Evolutionary conservation across 2,113 vertebrate genomes (phyloP), one percentile per base, ranked within the genome.

Genomic region (Sinocyclocheilus grahami): DNA sequence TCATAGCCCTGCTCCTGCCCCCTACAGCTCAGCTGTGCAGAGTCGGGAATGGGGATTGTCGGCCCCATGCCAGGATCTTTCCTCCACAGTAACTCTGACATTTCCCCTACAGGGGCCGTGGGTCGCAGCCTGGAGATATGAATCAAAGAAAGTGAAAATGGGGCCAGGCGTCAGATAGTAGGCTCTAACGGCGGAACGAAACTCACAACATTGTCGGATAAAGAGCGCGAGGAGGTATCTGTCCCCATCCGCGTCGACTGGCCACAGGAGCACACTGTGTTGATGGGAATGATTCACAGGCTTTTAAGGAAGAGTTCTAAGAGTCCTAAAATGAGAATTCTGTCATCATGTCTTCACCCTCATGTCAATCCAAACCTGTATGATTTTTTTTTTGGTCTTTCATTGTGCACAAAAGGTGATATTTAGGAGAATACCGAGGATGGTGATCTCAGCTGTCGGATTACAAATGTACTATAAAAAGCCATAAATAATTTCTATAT

Each of bases 101-200:
- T 94, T 93, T 92, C 91, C 91, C 87, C 88, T 72, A 58, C 76
- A 86, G 90, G 90, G 89, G 88, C 90, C 87, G 92, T 92, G 88
- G 90, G 91, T 87, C 90, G 88, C 87, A 71, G 76, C 78, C 74
- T 24, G 76, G 82, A 90, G 63, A 92, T 89, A 87, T 48, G 24
- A 37, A 85, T 51, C 80, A 82, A 82, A 82, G 42, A 33, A 82
- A 82, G 24, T 24, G 3, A 82, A 51, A 82, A 82, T 33, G 65
- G 63, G 80, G 24, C 63, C 65, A 69, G 46, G 42, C 13, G 9
- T 82, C 42, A 82, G 62, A 82, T 30, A 67, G 79, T 5, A 82
- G 27, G 12, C n/a, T 67, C 79, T 82, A 39, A 39, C 22, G 6
- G 37, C 11, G 14, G 12, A 78, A 16, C 11, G 10, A 79, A 89